Evolutionary conservation across 2,113 vertebrate species (phyloP).

Genomic region (Coracopsis vasa): DNA sequence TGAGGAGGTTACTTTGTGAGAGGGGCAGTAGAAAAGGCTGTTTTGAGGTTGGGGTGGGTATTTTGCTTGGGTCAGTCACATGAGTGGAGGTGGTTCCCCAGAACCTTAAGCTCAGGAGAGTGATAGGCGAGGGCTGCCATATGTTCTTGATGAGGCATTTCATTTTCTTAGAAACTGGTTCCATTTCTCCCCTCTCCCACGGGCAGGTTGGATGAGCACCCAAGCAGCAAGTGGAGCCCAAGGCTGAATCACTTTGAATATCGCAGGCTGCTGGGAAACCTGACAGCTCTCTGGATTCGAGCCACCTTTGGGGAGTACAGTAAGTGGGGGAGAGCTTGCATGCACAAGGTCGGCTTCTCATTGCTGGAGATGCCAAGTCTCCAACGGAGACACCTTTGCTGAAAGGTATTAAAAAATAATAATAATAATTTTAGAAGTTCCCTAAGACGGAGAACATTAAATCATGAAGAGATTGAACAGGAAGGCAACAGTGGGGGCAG

Average conservation of each 20-base stretch:
- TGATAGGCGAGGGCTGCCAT: fast-evolving
- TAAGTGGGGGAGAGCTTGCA: slow-evolving; percentile 56
- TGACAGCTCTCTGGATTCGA: slow-evolving; percentile 87
- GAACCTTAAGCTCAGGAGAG: neutral
- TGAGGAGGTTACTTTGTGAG: neutral
- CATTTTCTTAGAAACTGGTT: neutral
- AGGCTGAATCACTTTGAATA: slow-evolving; percentile 82
- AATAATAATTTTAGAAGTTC: neutral
- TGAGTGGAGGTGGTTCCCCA: neutral
- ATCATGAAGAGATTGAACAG: neutral
- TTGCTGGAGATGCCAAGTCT: neutral
- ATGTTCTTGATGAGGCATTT: neutral
- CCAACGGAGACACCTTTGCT: neutral
- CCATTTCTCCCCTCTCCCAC: neutral
- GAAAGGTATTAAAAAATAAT: neutral
- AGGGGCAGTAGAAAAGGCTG: neutral
- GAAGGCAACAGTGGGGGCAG: neutral
- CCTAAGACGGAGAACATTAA: neutral
- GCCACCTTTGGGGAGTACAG: slow-evolving; percentile 89
- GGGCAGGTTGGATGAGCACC: slow-evolving; percentile 83
- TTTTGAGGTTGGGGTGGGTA: neutral
- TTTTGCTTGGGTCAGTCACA: fast-evolving
- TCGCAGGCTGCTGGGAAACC: slow-evolving; percentile 85
- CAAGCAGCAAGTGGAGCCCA: slow-evolving; percentile 84
- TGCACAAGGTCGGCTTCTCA: neutral